Conservation (phyloP, 2,113 vertebrate genomes). For the Bungarus multicinctus region DNA sequence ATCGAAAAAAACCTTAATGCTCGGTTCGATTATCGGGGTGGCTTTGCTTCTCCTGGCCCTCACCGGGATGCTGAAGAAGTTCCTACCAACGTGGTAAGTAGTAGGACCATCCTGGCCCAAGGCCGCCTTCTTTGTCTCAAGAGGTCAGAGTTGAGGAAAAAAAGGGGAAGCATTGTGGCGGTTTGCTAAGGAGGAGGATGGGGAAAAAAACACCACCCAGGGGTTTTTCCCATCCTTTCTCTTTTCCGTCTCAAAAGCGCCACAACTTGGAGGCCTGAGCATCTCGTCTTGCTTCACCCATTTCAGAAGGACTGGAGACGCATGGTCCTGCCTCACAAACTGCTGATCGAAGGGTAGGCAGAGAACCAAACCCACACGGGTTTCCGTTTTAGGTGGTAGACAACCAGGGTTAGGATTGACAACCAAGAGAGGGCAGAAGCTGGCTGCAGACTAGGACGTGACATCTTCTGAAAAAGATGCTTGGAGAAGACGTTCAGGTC, state of each 20-base stretch:
- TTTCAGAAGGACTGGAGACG: neutral
- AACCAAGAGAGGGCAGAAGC: neutral
- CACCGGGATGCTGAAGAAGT: neutral
- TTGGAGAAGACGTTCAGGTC: neutral
- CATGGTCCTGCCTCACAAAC: neutral
- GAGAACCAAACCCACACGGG: neutral
- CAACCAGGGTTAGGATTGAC: neutral
- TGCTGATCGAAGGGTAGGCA: neutral
- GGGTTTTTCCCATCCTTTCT: neutral
- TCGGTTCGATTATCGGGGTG: neutral
- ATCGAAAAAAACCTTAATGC: neutral
- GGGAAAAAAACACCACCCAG: accelerated
- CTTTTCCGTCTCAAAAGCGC: neutral
- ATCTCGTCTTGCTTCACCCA: neutral
- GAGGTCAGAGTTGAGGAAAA: neutral
- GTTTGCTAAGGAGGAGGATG: neutral
- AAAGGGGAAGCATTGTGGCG: neutral
- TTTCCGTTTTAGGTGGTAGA: neutral
- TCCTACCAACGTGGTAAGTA: neutral
- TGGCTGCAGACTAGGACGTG: neutral
- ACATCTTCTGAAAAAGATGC: neutral
- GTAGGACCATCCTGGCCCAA: neutral
- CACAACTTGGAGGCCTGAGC: neutral
- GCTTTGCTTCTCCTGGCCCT: neutral
- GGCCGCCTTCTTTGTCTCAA: neutral